Base-by-base conservation (phyloP, 2,888 invertebrate species). In the Pyrrhia umbra region DNA sequence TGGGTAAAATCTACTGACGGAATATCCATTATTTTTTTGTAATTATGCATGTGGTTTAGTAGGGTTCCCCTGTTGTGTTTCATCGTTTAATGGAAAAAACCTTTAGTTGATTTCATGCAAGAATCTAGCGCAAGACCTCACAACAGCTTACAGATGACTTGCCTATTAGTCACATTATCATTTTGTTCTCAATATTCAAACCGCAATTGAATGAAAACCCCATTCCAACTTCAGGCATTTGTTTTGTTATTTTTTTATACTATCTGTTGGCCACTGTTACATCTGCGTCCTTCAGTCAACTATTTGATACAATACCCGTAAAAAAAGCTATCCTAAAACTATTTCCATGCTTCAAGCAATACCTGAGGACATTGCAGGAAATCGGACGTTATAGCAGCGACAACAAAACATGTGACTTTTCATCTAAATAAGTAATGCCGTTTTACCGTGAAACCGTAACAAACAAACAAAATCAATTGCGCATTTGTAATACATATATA, bases 81-180 rank as follows among this genome's bases (percentile, higher is more conserved):
- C 8, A 25, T 15, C 3, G 21, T n/a, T 43, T 4, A 10, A 2
- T 2, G n/a, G 3, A 30, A 25, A 43, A 9, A 37, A 20, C 6
- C 13, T 39, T 27, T 27, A 10, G 9, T 25, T 10, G 15, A 50
- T 39, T 39, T 46, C 45, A 62, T 18, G 18, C 63, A 46, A 46
- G 18, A 34, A 69, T 39, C 10, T 20, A 70, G 66, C 30, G 13
- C 30, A 30, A 21, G 51, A 70, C 63, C 39, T 39, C 45, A 23
- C 46, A n/a, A n/a, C n/a, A n/a, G 25, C 20, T 20, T 20, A 40
- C 46, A 27, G 18, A 52, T 63, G 15, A 3, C 39, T 20, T 8
- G 27, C 18, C 23, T 27, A 71, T 63, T 71, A 71, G n/a, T 63
- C 62, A 70, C 43, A 43, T 37, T 51, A 40, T 50, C 21, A 27